Evolutionary conservation across 2,113 vertebrate species (phyloP).

Genomic region (Syngnathus floridae): DNA sequence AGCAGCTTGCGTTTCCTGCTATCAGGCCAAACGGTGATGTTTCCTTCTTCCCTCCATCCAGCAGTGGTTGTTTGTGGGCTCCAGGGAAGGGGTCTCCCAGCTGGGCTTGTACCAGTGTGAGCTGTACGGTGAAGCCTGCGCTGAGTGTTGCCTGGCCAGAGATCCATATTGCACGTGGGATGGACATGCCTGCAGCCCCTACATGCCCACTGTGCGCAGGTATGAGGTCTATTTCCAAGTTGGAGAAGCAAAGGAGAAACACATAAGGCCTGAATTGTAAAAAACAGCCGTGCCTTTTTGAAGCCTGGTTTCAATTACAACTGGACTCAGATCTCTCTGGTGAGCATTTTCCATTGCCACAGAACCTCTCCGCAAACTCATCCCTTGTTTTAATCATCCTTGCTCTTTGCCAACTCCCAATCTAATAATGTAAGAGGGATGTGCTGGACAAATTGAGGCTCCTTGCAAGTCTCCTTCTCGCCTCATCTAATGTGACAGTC

Average conservation of each 20-base stretch:
- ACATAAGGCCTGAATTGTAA: slow-evolving; percentile 5
- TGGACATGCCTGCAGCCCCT: slow-evolving; percentile 75
- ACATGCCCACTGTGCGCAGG: slow-evolving; percentile 70
- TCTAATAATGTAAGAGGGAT: neutral
- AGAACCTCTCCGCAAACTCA: neutral
- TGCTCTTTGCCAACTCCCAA: slow-evolving; percentile 4
- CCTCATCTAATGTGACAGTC: slow-evolving; percentile 1
- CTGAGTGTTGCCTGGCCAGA: slow-evolving; percentile 76
- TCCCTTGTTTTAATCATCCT: neutral
- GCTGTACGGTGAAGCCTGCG: slow-evolving; percentile 74
- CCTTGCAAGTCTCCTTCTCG: neutral
- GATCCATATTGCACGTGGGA: slow-evolving; percentile 80
- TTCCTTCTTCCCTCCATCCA: slow-evolving; percentile 12
- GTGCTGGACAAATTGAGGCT: slow-evolving; percentile 1
- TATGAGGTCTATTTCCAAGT: slow-evolving; percentile 6
- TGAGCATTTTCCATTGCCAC: slow-evolving; percentile 3
- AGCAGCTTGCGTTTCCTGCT: slow-evolving; percentile 20
- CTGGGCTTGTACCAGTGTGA: slow-evolving; percentile 75
- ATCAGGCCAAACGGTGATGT: neutral
- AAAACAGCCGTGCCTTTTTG: slow-evolving; percentile 11
- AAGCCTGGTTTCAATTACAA: slow-evolving; percentile 15
- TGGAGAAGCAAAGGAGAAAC: slow-evolving; percentile 8
- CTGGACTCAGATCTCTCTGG: neutral
- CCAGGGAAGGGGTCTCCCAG: slow-evolving; percentile 73
- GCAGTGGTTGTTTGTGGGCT: slow-evolving; percentile 77